phyloP scores from a whole-genome alignment of 2,113 vertebrate species.

The Lichenostomus cassidix region DNA sequence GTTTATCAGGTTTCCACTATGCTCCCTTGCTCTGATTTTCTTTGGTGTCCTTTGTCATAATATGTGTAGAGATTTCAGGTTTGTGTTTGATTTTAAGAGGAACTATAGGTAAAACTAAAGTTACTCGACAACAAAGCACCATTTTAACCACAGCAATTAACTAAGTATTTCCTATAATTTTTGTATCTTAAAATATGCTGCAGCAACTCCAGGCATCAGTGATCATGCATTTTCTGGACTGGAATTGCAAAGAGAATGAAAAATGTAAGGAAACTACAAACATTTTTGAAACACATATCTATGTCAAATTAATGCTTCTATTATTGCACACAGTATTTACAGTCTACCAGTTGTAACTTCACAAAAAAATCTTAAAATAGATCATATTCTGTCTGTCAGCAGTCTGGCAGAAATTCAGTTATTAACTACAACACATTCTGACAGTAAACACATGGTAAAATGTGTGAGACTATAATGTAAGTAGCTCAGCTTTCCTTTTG shows the following conservation, averaged over 20 bases:
- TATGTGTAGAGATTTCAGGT: neutral
- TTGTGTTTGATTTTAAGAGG: constrained; percentile 15
- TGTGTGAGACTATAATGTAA: constrained; percentile 28
- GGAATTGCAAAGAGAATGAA: constrained; percentile 19
- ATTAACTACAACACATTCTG: constrained; percentile 46
- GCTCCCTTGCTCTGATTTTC: neutral
- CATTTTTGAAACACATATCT: neutral
- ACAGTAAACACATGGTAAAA: constrained; percentile 60
- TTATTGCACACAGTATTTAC: constrained; percentile 37
- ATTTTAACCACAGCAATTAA: neutral
- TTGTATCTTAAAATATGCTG: neutral
- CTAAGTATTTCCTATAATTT: neutral
- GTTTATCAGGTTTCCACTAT: neutral
- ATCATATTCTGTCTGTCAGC: constrained; percentile 42
- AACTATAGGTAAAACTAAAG: neutral
- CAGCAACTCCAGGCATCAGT: neutral
- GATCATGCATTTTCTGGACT: neutral
- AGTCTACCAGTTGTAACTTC: constrained; percentile 32
- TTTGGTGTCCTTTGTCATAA: neutral
- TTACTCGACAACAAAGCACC: neutral
- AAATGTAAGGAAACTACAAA: neutral
- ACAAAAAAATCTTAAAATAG: constrained; percentile 1
- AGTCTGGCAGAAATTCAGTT: constrained; percentile 48
- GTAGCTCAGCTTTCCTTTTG: constrained; percentile 43
- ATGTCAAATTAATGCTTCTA: constrained; percentile 34